phyloP scores from a whole-genome alignment of 2,797 vertebrate species.

The Podarcis lilfordi region DNA sequence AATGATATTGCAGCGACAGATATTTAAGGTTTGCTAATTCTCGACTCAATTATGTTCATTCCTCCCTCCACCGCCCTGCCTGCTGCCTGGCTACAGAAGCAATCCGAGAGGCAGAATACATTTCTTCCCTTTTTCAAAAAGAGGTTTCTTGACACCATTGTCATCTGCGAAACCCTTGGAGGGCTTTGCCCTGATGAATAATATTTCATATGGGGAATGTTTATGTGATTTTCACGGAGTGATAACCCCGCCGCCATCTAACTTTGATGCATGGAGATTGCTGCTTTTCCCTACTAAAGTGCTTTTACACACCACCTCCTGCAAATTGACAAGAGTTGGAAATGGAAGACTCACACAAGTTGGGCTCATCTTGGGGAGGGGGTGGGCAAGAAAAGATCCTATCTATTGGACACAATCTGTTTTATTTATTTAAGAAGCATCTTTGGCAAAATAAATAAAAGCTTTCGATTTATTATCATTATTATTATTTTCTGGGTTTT shows the following conservation, averaged over 20 bases:
- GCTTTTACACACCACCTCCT: constrained; percentile 81
- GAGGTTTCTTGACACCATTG: constrained; percentile 79
- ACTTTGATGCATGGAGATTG: constrained; percentile 83
- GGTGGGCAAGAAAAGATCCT: constrained; percentile 67
- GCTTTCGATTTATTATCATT: constrained; percentile 15
- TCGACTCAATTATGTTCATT: constrained; percentile 88
- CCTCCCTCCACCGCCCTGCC: constrained; percentile 76
- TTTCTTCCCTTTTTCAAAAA: constrained; percentile 76
- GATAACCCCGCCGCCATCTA: constrained; percentile 74
- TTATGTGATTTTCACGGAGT: constrained; percentile 84
- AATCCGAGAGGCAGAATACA: constrained; percentile 81
- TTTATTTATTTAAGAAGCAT: constrained; percentile 68
- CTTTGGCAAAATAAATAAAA: constrained; percentile 62
- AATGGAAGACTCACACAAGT: constrained; percentile 78
- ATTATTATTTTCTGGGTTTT: constrained; percentile 43
- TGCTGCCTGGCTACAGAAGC: constrained; percentile 81
- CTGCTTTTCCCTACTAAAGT: constrained; percentile 77
- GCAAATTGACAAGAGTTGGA: constrained; percentile 82
- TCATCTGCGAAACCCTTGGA: constrained; percentile 81
- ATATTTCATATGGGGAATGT: constrained; percentile 83
- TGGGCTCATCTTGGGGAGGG: constrained; percentile 64
- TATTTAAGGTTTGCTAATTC: constrained; percentile 96
- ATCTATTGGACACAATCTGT: constrained; percentile 64
- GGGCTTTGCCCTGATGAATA: constrained; percentile 85
- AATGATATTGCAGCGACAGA: constrained; percentile 95